Evolutionary conservation across 2,797 vertebrate species (phyloP).

Genomic region (Neoniphon sammara): DNA sequence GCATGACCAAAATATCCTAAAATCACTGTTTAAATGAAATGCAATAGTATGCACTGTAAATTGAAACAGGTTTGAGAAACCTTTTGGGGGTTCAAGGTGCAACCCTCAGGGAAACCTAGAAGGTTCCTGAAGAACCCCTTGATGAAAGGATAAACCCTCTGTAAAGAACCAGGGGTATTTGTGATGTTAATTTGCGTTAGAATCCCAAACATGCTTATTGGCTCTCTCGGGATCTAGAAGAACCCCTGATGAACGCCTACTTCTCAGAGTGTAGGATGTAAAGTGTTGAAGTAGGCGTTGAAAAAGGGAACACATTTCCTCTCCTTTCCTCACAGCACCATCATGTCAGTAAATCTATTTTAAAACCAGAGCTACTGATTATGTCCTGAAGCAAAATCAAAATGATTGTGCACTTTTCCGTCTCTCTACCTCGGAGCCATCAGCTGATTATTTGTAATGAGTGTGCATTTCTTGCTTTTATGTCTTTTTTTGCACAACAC

Average conservation of each 20-base stretch:
- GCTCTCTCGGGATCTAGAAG: slow-evolving; percentile 8
- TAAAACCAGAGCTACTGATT: slow-evolving; percentile 4
- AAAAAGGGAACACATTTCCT: slow-evolving; percentile 55
- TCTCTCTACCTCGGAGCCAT: not conserved
- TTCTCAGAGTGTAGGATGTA: not conserved
- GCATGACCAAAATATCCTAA: not conserved
- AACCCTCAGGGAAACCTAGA: slow-evolving; percentile 3
- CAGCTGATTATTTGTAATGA: slow-evolving; percentile 1
- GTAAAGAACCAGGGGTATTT: not conserved
- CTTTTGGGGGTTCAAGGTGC: not conserved
- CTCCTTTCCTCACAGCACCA: slow-evolving; percentile 28
- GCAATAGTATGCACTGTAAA: not conserved
- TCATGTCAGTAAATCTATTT: slow-evolving; percentile 35
- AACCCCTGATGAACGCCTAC: slow-evolving; percentile 26
- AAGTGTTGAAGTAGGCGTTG: slow-evolving; percentile 32
- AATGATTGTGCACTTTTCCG: slow-evolving; percentile 9
- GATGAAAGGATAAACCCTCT: not conserved
- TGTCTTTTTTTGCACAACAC: not conserved
- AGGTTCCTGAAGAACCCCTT: not conserved
- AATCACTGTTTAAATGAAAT: not conserved
- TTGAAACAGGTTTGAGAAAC: slow-evolving; percentile 43
- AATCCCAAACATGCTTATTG: slow-evolving; percentile 23
- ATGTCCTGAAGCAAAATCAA: slow-evolving; percentile 22
- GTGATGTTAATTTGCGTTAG: not conserved
- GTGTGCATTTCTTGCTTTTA: not conserved